Conservation (phyloP, 2,888 invertebrate species). For the Ormyrus rosae region DNA sequence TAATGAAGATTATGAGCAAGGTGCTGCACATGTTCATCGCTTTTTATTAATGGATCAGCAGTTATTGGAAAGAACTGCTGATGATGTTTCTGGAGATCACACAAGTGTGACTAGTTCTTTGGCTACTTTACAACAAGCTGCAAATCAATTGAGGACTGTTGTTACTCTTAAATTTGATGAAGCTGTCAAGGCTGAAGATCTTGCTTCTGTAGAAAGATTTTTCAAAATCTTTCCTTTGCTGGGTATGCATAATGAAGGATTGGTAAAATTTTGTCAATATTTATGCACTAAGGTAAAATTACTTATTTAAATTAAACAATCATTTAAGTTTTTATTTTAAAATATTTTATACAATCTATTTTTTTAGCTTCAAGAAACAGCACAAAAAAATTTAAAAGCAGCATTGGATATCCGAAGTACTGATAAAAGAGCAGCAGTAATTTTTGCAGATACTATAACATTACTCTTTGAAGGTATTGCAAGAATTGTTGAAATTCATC, state of each 20-base stretch:
- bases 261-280: constrained; percentile 91
- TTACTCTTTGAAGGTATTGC: constrained; percentile 91
- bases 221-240: constrained; percentile 98
- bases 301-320: constrained; percentile 20
- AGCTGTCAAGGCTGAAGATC: constrained; percentile 91
- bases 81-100: constrained; percentile 84
- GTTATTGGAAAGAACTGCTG: constrained; percentile 85
- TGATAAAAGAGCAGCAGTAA: constrained; percentile 85
- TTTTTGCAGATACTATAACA: constrained; percentile 91
- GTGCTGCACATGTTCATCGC: constrained; percentile 95
- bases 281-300: constrained; percentile 85
- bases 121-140: constrained; percentile 85
- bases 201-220: constrained; percentile 93
- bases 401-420: constrained; percentile 81
- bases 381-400: constrained; percentile 84
- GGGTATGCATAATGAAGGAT: constrained; percentile 92
- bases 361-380: constrained; percentile 80
- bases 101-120: constrained; percentile 85
- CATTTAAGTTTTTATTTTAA: constrained; percentile 9
- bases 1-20: constrained; percentile 97
- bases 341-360: not conserved
- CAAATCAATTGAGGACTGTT: constrained; percentile 83
- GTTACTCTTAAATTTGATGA: constrained; percentile 92
- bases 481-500: constrained; percentile 89
- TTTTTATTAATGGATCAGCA: constrained; percentile 95